A percentile compares a stretch with the other conserved stretches of the same genome.
phyloP scores from a whole-genome alignment of 2,888 invertebrate species.

The Chrysomela aeneicollis region DNA sequence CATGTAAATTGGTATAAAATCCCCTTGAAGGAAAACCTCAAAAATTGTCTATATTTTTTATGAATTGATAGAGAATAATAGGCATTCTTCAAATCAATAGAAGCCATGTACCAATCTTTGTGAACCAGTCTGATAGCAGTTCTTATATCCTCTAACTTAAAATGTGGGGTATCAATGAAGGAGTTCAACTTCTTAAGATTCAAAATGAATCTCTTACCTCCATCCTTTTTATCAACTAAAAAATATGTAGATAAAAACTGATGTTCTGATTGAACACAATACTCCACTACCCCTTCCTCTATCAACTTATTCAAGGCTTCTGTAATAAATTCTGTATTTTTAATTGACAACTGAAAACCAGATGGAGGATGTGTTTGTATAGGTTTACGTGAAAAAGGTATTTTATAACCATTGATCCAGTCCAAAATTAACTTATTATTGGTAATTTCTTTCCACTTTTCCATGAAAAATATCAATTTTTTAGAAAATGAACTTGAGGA shows the following conservation, averaged over 20 bases:
- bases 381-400: not conserved
- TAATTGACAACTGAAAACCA: not conserved
- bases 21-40: constrained; percentile 8
- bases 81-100: constrained; percentile 14
- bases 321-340: no score
- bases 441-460: not conserved
- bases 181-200: constrained; percentile 1
- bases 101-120: not conserved
- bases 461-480: not conserved
- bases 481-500: not conserved
- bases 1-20: constrained; percentile 18
- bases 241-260: not conserved
- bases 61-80: constrained; percentile 16
- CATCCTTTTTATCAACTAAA: not conserved
- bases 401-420: not conserved
- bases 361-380: not conserved
- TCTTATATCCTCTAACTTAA: not conserved
- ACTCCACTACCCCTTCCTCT: no score
- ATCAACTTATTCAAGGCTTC: no score
- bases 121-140: constrained; percentile 4
- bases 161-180: constrained; percentile 7
- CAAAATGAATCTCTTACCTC: not conserved
- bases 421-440: not conserved
- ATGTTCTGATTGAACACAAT: no score
- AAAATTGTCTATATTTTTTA: not conserved